A percentile compares a stretch with the other conserved stretches of the same genome.
Evolutionary conservation across 92 coral and sea anemone species (phyloP).

Genomic region (Epizoanthus ramosus): DNA sequence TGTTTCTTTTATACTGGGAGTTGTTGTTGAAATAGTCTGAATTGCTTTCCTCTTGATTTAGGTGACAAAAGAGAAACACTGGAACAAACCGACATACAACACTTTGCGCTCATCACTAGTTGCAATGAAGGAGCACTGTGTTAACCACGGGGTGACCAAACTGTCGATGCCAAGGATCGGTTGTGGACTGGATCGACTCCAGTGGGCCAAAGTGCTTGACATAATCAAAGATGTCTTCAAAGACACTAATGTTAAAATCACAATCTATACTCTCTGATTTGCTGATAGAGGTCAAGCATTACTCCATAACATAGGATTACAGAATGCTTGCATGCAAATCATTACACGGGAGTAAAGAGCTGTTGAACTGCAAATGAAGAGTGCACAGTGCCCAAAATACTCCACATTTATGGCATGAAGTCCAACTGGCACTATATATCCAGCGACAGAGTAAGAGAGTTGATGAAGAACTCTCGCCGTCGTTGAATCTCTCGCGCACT

Average conservation of each 20-base stretch:
- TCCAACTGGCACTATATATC: too few species aligned
- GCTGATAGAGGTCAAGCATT: neutral
- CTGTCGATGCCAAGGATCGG: conserved; percentile 94
- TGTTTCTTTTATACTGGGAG: too few species aligned
- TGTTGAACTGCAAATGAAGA: too few species aligned
- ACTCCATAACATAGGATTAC: neutral
- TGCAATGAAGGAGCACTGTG: conserved; percentile 79
- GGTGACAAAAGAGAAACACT: conserved; percentile 88
- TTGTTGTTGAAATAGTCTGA: neutral
- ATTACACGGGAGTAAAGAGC: too few species aligned
- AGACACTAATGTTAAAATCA: conserved; percentile 61
- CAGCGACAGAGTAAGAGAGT: too few species aligned
- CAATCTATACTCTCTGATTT: conserved; percentile 65
- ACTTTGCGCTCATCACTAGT: conserved; percentile 66
- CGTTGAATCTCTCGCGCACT: too few species aligned
- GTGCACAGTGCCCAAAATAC: too few species aligned
- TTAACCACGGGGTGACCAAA: conserved; percentile 57
- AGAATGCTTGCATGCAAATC: too few species aligned
- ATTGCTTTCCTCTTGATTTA: neutral
- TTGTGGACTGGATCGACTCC: conserved; percentile 87
- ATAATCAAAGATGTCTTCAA: conserved; percentile 70
- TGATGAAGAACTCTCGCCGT: too few species aligned
- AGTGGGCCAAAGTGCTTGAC: conserved; percentile 74
- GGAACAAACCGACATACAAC: conserved; percentile 85
- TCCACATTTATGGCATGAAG: too few species aligned